Evolutionary conservation across 1,140 invertebrate species (phyloP).

Genomic region (Adoxophyes honmai): DNA sequence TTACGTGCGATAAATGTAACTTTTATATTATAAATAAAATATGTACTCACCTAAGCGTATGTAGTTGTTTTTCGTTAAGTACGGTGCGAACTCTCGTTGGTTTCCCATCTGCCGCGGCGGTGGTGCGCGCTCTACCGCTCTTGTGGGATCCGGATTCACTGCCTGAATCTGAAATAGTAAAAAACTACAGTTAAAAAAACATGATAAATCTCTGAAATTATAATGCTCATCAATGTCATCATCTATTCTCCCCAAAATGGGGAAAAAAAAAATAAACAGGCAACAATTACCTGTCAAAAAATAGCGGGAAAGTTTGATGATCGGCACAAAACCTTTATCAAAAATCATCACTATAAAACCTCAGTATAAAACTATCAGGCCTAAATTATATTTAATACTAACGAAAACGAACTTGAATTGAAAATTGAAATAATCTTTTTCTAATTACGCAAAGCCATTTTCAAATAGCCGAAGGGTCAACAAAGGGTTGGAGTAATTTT

Average conservation of each 20-base stretch:
- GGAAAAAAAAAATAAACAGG: no score
- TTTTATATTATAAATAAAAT: slow-evolving; percentile 3
- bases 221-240: background rate
- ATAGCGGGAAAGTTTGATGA: no score
- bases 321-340: no score
- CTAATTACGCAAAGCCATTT: slow-evolving; percentile 1
- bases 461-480: background rate
- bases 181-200: background rate
- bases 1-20: no score
- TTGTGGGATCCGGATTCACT: slow-evolving; percentile 91
- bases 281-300: no score
- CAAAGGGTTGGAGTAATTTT: background rate
- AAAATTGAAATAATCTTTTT: no score
- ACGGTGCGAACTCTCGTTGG: slow-evolving; percentile 98
- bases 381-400: no score
- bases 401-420: no score
- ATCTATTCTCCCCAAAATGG: background rate
- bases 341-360: no score
- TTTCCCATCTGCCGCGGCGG: slow-evolving; percentile 90
- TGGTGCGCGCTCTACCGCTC: slow-evolving; percentile 80
- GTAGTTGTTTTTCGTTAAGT: slow-evolving; percentile 98
- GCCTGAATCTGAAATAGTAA: slow-evolving; percentile 84
- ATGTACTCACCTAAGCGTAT: slow-evolving; percentile 86
- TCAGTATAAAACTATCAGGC: no score
- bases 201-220: background rate